Conservation (phyloP, 53 echinoderm and acorn worm genomes). For the Holothuria leucospilota region DNA sequence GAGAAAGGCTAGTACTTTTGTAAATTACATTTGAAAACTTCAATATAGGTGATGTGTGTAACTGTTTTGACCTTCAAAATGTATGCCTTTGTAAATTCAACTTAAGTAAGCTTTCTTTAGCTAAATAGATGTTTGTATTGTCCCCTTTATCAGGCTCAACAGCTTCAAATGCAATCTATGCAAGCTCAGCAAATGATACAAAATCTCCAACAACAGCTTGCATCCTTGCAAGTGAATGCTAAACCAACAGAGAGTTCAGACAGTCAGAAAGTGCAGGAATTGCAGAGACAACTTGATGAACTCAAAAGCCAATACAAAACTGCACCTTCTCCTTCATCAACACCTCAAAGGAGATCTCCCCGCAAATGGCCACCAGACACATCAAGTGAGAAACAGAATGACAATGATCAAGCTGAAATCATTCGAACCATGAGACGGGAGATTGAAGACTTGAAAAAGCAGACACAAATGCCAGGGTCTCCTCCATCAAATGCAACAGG, state of each 20-base stretch:
- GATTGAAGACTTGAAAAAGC: constrained; percentile 24
- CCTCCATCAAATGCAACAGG: neutral
- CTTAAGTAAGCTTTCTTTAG: neutral
- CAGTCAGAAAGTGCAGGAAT: constrained; percentile 3
- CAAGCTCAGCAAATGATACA: constrained; percentile 42
- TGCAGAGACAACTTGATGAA: constrained; percentile 21
- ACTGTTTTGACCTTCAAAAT: too few species aligned
- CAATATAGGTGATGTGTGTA: too few species aligned
- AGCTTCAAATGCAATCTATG: constrained; percentile 65
- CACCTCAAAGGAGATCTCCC: too few species aligned
- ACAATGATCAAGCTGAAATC: neutral
- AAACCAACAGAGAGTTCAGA: neutral
- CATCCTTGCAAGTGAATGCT: constrained; percentile 9
- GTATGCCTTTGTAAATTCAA: too few species aligned
- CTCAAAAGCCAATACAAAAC: neutral
- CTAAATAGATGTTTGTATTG: neutral
- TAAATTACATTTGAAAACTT: too few species aligned
- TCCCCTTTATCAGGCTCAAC: constrained; percentile 64
- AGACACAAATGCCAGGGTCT: neutral
- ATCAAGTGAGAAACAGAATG: too few species aligned
- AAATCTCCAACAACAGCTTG: constrained; percentile 22
- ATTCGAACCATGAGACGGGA: constrained; percentile 18
- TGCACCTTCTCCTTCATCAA: too few species aligned
- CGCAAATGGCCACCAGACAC: too few species aligned
- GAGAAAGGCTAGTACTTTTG: too few species aligned